phyloP scores from a whole-genome alignment of 2,888 invertebrate genomes.

The Volucella bombylans region DNA sequence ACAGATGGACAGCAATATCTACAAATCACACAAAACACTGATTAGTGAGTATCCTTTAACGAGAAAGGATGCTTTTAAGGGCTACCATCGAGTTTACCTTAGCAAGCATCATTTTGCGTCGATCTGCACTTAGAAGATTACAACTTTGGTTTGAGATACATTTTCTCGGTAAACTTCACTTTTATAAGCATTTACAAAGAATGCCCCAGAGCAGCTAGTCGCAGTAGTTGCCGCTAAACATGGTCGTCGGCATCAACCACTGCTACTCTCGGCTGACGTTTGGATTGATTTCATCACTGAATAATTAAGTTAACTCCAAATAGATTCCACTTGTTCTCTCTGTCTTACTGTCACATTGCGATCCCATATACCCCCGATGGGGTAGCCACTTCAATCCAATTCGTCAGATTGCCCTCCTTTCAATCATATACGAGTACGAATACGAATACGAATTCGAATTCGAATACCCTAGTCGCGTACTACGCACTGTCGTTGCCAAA shows the following conservation, averaged over 20 bases:
- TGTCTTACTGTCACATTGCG: slow-evolving; percentile 18
- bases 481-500: too few species aligned
- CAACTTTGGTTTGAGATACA: slow-evolving; percentile 81
- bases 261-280: slow-evolving; percentile 41
- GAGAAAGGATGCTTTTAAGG: slow-evolving; percentile 42
- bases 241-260: slow-evolving; percentile 46
- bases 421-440: slow-evolving; percentile 25
- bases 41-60: slow-evolving; percentile 46
- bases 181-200: slow-evolving; percentile 78
- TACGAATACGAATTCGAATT: background rate
- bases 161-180: slow-evolving; percentile 79
- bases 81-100: slow-evolving; percentile 78
- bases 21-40: slow-evolving; percentile 40
- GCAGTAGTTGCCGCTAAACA: slow-evolving; percentile 40
- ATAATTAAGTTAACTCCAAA: slow-evolving; percentile 68
- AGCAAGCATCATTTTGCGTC: slow-evolving; percentile 78
- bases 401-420: slow-evolving; percentile 56
- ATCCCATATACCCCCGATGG: background rate
- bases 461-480: too few species aligned
- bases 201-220: slow-evolving; percentile 37
- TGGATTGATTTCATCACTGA: slow-evolving; percentile 73
- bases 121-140: slow-evolving; percentile 81
- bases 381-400: slow-evolving; percentile 8
- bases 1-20: slow-evolving; percentile 79
- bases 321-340: slow-evolving; percentile 52